Evolutionary conservation across 2,888 invertebrate genomes (phyloP).

Genomic region (Drosophila suboccidentalis): DNA sequence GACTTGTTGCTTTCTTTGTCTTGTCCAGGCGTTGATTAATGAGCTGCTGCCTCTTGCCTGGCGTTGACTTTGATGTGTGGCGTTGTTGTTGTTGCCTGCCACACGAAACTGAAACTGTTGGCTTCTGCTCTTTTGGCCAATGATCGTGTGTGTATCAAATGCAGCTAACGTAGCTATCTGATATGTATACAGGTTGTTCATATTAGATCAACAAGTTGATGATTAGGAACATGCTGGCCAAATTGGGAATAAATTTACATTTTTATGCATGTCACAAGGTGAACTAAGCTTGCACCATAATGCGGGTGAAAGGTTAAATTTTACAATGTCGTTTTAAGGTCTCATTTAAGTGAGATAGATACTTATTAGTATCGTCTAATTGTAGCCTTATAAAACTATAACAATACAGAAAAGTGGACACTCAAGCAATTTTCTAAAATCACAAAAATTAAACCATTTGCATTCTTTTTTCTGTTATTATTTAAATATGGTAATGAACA

Average conservation of each 20-base stretch:
- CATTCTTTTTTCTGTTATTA: too few species aligned
- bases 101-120: conserved; percentile 1
- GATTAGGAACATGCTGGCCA: conserved; percentile 44
- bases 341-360: not conserved
- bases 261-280: not conserved
- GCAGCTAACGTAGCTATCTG: conserved; percentile 23
- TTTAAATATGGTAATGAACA: too few species aligned
- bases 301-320: not conserved
- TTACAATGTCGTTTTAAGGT: not conserved
- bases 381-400: too few species aligned
- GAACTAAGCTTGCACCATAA: not conserved
- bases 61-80: conserved; percentile 63
- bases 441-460: too few species aligned
- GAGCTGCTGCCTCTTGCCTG: conserved; percentile 63
- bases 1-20: conserved; percentile 71
- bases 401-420: too few species aligned
- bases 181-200: conserved; percentile 40
- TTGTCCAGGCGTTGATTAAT: conserved; percentile 69
- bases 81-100: conserved; percentile 28
- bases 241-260: not conserved
- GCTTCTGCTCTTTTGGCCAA: conserved; percentile 5
- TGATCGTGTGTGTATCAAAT: conserved; percentile 46
- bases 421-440: too few species aligned
- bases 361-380: too few species aligned
- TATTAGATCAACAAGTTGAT: conserved; percentile 50